These are phyloP conservation scores for Chaenocephalus aceratus DNA, from an alignment of 2,113 vertebrate genomes.

Conservation along the genomic window DNA sequence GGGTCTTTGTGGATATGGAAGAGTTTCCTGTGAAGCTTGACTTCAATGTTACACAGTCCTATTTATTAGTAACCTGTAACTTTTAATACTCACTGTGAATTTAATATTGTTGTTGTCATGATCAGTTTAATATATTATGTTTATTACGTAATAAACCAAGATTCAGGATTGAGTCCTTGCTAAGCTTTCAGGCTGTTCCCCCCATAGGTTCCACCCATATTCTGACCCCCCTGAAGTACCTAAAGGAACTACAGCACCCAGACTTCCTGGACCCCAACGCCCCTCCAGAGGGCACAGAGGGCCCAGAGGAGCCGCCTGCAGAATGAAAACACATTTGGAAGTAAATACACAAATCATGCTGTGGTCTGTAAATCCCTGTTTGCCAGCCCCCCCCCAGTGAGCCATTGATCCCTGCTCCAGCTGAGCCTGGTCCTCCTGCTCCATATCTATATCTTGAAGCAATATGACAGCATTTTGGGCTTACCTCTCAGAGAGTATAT, in stretches of 20 bases:
- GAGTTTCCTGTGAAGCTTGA: too few species aligned
- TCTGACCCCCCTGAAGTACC: slow-evolving; percentile 94
- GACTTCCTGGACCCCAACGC: slow-evolving; percentile 97
- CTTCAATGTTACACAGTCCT: neutral
- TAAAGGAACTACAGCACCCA: slow-evolving; percentile 97
- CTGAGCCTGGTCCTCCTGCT: neutral
- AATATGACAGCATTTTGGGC: neutral
- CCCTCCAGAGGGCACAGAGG: slow-evolving; percentile 85
- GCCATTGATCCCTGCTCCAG: slow-evolving; percentile 7
- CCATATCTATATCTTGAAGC: neutral
- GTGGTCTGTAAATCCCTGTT: slow-evolving; percentile 20
- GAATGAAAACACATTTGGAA: slow-evolving; percentile 51
- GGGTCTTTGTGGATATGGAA: too few species aligned
- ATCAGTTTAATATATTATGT: neutral
- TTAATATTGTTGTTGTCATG: neutral
- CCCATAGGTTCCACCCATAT: slow-evolving; percentile 95
- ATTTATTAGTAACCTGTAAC: neutral
- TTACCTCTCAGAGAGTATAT: neutral
- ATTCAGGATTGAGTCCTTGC: neutral
- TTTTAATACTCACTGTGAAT: neutral
- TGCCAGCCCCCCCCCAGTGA: neutral
- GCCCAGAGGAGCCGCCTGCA: slow-evolving; percentile 54
- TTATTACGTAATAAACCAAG: neutral
- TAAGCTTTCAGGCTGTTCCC: slow-evolving; percentile 83
- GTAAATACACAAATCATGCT: slow-evolving; percentile 49